These are phyloP conservation scores for Coelopa pilipes DNA, from an alignment of 2,888 invertebrate species.

Conservation along the genomic window DNA sequence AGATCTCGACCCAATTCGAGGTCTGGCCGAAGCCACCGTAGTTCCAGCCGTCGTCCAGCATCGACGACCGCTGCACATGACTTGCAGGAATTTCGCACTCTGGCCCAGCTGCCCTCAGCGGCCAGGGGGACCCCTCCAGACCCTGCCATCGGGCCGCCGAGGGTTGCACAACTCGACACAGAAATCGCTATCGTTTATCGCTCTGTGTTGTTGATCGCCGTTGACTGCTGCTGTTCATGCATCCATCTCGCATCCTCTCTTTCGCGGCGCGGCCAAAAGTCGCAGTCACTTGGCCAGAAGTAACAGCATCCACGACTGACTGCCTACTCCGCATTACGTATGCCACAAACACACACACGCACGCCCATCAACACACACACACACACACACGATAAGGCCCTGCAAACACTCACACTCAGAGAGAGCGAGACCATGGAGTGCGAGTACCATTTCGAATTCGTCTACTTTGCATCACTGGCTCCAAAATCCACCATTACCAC, in stretches of 20 bases:
- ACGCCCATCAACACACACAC: not conserved
- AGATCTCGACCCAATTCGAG: too few relatives aligned
- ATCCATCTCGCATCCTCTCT: slow-evolving; percentile 32
- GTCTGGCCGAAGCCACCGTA: too few relatives aligned
- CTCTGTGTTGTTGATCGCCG: slow-evolving; percentile 19
- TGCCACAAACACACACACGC: slow-evolving; percentile 27
- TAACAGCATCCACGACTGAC: slow-evolving; percentile 46
- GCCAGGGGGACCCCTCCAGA: too few relatives aligned
- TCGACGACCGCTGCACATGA: too few relatives aligned
- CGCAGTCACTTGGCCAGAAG: slow-evolving; percentile 5
- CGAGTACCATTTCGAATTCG: not conserved
- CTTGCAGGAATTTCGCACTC: too few relatives aligned
- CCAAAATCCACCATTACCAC: slow-evolving; percentile 41
- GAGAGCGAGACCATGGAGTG: too few relatives aligned
- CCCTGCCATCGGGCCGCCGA: not conserved
- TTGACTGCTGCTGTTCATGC: not conserved
- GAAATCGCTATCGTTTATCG: not conserved
- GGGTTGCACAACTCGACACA: slow-evolving; percentile 19
- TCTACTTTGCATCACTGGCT: slow-evolving; percentile 30
- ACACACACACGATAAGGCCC: not conserved
- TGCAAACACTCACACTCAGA: too few relatives aligned
- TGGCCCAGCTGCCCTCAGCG: too few relatives aligned
- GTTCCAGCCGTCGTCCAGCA: too few relatives aligned
- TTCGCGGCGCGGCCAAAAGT: slow-evolving; percentile 12
- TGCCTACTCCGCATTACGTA: slow-evolving; percentile 35